Percentiles rank a stretch among this genome's conserved stretches.
Conservation (phyloP, 2,888 invertebrate genomes). For the Stramonita haemastoma region DNA sequence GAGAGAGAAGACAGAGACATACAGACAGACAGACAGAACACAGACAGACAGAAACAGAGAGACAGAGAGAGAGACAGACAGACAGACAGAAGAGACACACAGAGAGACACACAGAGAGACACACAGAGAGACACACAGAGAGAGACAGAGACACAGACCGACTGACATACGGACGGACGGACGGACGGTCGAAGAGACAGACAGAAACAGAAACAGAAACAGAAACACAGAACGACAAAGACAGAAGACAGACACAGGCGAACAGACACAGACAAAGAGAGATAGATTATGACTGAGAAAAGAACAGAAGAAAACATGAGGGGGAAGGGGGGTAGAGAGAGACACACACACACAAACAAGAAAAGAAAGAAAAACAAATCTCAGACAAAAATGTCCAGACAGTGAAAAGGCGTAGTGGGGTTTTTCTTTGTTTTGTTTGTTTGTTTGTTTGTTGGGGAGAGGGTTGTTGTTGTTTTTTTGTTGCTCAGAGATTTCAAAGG, state of each 20-base stretch:
- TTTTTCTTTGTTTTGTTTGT: no score
- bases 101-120: neutral
- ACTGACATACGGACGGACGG: neutral
- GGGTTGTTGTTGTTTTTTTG: no score
- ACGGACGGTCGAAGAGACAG: neutral
- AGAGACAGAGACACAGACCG: slow-evolving; percentile 19
- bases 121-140: neutral
- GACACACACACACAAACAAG: no score
- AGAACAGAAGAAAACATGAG: no score
- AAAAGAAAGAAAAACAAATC: no score
- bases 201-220: neutral
- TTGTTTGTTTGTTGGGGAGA: no score
- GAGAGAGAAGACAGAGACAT: neutral
- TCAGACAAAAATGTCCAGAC: no score
- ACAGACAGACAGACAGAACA: neutral
- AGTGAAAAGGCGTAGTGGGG: no score
- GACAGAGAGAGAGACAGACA: slow-evolving; percentile 24
- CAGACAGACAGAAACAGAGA: slow-evolving; percentile 1
- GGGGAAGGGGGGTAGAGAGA: no score
- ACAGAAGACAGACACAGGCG: neutral
- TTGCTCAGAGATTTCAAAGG: no score
- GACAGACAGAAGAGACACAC: neutral
- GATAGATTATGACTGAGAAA: no score
- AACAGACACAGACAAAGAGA: slow-evolving; percentile 11
- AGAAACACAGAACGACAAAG: no score